Percentiles rank a stretch among this genome's conserved stretches.
Conservation (phyloP, 2,888 invertebrate species). For the Plagodis dolabraria region DNA sequence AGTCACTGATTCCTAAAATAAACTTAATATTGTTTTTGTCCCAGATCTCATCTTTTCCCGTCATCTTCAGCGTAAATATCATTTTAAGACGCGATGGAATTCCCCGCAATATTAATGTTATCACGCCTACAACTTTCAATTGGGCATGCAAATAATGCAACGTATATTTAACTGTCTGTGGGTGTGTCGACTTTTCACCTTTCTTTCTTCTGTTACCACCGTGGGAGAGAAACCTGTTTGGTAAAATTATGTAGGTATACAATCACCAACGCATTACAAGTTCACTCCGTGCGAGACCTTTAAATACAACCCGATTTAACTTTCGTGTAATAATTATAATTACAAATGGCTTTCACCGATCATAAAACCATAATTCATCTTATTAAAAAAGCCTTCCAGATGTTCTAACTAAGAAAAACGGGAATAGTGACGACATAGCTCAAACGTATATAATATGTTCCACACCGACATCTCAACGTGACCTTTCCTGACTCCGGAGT, state of each 20-base stretch:
- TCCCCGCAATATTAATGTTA: conserved; percentile 20
- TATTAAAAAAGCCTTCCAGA: conserved; percentile 11
- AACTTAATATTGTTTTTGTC: conserved; percentile 3
- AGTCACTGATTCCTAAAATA: conserved; percentile 4
- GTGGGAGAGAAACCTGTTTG: conserved; percentile 25
- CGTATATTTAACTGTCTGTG: conserved; percentile 12
- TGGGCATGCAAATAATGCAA: conserved; percentile 21
- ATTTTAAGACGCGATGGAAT: conserved; percentile 11
- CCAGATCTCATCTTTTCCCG: conserved; percentile 8
- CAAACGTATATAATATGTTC: conserved; percentile 2
- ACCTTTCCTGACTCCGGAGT: conserved; percentile 12
- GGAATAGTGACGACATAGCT: conserved; percentile 5
- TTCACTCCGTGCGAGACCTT: no score
- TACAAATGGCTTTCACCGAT: conserved; percentile 1
- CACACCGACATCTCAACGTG: conserved; percentile 7
- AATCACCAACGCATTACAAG: no score
- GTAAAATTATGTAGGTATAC: no score
- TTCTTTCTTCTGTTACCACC: conserved; percentile 25
- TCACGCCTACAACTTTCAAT: conserved; percentile 16
- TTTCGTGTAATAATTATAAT: neutral
- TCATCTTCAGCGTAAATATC: conserved; percentile 9
- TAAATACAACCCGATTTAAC: neutral
- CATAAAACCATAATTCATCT: neutral
- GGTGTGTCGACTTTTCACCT: conserved; percentile 26
- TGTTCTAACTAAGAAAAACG: neutral